Evolutionary conservation across 2,797 vertebrate species (phyloP).

Genomic region (Acipenser ruthenus): DNA sequence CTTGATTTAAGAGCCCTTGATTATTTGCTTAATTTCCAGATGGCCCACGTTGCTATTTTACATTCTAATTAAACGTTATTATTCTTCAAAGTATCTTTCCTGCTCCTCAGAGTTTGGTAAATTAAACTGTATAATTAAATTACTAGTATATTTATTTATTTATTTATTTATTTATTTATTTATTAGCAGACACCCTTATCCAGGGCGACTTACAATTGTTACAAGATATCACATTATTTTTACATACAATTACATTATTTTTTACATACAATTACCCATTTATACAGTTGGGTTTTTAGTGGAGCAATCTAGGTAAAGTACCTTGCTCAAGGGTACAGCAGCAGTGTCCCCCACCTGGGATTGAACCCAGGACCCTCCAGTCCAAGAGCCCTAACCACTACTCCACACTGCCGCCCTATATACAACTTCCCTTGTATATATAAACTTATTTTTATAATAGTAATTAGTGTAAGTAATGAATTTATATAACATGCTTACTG

Average conservation of each 20-base stretch:
- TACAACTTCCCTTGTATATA: too few species aligned
- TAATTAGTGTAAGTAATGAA: too few species aligned
- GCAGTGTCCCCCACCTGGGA: background rate
- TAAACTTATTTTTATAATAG: too few species aligned
- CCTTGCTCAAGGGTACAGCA: background rate
- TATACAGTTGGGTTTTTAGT: too few species aligned
- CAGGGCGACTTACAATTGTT: too few species aligned
- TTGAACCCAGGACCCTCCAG: background rate
- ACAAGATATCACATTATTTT: too few species aligned
- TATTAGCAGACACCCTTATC: background rate
- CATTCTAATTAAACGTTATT: slow-evolving; percentile 58
- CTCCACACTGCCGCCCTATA: too few species aligned
- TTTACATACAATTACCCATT: too few species aligned
- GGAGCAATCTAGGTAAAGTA: background rate
- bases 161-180: slow-evolving; percentile 6
- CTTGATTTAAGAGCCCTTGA: slow-evolving; percentile 76
- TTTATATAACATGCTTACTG: too few species aligned
- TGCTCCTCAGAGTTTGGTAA: background rate
- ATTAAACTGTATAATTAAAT: slow-evolving; percentile 18
- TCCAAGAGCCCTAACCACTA: too few species aligned
- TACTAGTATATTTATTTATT: slow-evolving; percentile 18
- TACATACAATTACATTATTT: too few species aligned
- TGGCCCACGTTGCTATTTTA: slow-evolving; percentile 60
- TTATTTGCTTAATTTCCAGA: slow-evolving; percentile 83
- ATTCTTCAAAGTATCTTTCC: slow-evolving; percentile 30